Base-by-base conservation (phyloP, 2,888 invertebrate species). In the Anoplius nigerrimus region DNA sequence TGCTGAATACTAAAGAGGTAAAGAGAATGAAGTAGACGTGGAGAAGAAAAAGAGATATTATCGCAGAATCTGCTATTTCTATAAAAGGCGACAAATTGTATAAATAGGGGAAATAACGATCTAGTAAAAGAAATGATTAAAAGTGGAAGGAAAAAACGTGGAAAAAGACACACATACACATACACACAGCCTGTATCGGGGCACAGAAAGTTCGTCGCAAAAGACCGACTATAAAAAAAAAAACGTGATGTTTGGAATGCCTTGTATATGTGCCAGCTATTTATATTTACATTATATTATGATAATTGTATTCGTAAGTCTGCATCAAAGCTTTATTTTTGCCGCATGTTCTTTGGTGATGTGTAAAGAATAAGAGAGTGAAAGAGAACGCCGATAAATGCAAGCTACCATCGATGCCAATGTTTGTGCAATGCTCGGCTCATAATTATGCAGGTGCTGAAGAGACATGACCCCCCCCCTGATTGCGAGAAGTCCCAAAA, bases 241-340 rank as follows among this genome's bases (percentile, higher is more conserved):
- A 79, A 82, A 81, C 64, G 81, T 84, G 78, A 85, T 83, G 81
- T 84, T 83, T 84, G 76, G 80, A 80, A 84, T 85, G 87, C 86
- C 85, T 87, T 87, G 83, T 85, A 84, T 78, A 86, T 82, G 84
- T 87, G 87, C 87, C 86, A 86, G 86, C 81, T 86, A 82, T 84
- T 84, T 82, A 80, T 84, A 86, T 82, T 84, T 81, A 78, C 70
- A 82, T 85, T 82, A 77, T 81, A 77, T 81, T 80, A 76, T 75
- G 75, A 69, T 81, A 78, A 78, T 84, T 74, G 65, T 84, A 82
- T 78, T 74, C 71, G 66, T 79, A 80, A 84, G 66, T 68, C 56
- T 34, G 54, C 53, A 63, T 66, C 42, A 63, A 76, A 79, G 77
- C 75, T 80, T 85, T 84, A 79, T 74, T 82, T 74, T 78, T 61